Base-by-base conservation (phyloP, 2,113 vertebrate genomes). In the Scomber colias region DNA sequence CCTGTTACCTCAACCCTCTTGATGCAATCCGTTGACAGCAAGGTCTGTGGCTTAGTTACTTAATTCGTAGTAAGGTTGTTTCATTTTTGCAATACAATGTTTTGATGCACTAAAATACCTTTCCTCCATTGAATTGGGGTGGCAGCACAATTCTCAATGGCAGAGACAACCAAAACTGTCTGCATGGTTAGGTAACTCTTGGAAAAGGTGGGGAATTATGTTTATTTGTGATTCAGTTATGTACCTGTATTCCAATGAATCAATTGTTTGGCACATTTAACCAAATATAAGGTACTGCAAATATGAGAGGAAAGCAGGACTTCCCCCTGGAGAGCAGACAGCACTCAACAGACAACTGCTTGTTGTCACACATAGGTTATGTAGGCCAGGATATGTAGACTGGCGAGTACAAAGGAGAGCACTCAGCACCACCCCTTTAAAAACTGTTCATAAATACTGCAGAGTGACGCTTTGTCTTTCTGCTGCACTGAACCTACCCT, bases 371-470 rank as follows among this genome's bases (percentile, higher is more conserved):
- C 78, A 53, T 83, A 75, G 86, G 84, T 90, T 88, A 89, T 92
- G 83, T 86, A 83, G 89, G 87, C 78, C 89, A 85, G 82, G 88
- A 81, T 78, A 79, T 90, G 86, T 83, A 86, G 90, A 84, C 83
- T 87, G 86, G 89, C 76, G 79, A 90, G 91, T 89, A 93, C 90
- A 93, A 91, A 92, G 90, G 87, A 93, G 81, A 92, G 92, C 92
- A 93, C 92, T 93, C 89, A 91, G 89, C 83, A 74, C 79, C 88
- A 89, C 80, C 86, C 65, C 78, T 78, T 77, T 85, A 83, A 90
- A 90, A 90, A 84, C 49, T 79, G 81, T 86, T 92, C 92, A 94
- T 95, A 93, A 94, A 95, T 94, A 93, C 93, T 94, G 90, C 89
- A 95, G 77, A 63, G 62, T 84, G 89, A 87, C 75, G 88, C 89